Base-by-base conservation (phyloP, 2,113 vertebrate species). In the Ivindomyrus marchei region DNA sequence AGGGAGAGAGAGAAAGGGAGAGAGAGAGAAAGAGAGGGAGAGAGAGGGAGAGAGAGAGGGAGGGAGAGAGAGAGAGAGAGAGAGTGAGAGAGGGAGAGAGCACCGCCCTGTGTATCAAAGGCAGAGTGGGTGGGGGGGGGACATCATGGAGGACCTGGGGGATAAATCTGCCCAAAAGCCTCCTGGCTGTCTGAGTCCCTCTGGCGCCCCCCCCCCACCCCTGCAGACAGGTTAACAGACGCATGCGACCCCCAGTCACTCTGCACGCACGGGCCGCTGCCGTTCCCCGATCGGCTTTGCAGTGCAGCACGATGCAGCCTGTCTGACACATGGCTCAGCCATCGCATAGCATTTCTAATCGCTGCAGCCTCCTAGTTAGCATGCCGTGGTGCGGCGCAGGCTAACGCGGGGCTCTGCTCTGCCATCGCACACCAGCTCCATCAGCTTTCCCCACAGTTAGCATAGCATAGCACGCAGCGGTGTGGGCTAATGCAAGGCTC, bases 21-120 rank as follows among this genome's bases (percentile, higher is more conserved):
- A 91, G 90, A 36, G 91, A 94, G 93, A 91, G 92, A 90, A 91
- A 47, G 45, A 52, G 42, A 31, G 21, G 7, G 24, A 50, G 10
- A 31, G 47, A 50, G 85, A 42, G 39, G 3, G 74, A n/a, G 42
- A 13, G 84, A 0, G 47, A 36, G 31, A 36, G 1, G 0, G 31
- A 36, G 42, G 47, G 21, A n/a, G 45, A 50, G 85, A 27, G 27
- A 27, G 27, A 92, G 21, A 15, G 24, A 27, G 46, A 24, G 42
- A 31, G 4, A 36, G 42, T 47, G 19, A n/a, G 45, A 50, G 85
- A 45, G 39, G 1, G 77, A 31, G 46, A 17, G 85, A 8, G 49
- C 50, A 66, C n/a, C 46, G 13, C 80, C 8, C 17, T n/a, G 85
- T 15, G 11, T 17, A 24, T 53, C 21, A 50, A 49, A 36, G 85